Evolutionary conservation across 2,797 vertebrate genomes (phyloP), one percentile per base, ranked within the genome.

Genomic region (Lemur catta): DNA sequence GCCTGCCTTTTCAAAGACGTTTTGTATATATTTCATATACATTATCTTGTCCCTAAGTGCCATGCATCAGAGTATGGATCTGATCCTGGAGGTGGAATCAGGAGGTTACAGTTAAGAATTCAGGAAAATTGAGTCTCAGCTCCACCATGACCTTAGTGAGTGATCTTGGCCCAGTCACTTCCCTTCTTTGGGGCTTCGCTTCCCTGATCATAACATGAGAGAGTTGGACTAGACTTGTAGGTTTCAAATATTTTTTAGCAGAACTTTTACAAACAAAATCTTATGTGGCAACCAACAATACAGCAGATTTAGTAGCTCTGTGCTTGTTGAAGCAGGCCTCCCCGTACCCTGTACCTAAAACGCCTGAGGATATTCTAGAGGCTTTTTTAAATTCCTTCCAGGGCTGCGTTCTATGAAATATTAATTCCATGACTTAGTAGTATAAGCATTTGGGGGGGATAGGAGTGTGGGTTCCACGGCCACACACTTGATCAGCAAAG

Each of bases 1-100:
- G 55, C n/a, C 86, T 95, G 8, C 18, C 80, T 84, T 94, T 87
- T 92, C 82, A 94, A 67, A 91, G 17, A 63, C 72, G 8, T 74
- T 24, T 79, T 67, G 63, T 50, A 10, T 41, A 1, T 14, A n/a
- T 74, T 87, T 41, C 52, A 35, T 52, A 38, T 33, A 18, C 50
- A 30, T 33, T 48, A 4, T 57, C 30, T 63, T 11, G 3, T 20
- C 14, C 74, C 48, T 30, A 28, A 22, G 1, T 2, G 22, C 63
- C 52, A 15, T 50, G 20, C 26, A 85, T 26, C 4, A 0, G 17
- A 2, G 48, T 22, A 15, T 74, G 63, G 59, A 38, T 67, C 61
- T 63, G 48, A 46, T 12, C 35, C 28, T 75, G 33, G 35, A 87
- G 63, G 24, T 46, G 10, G 61, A 52, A 20, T 67, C 69, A 24